Conservation (phyloP, 1,140 invertebrate genomes). For the Diorhabda carinulata region DNA sequence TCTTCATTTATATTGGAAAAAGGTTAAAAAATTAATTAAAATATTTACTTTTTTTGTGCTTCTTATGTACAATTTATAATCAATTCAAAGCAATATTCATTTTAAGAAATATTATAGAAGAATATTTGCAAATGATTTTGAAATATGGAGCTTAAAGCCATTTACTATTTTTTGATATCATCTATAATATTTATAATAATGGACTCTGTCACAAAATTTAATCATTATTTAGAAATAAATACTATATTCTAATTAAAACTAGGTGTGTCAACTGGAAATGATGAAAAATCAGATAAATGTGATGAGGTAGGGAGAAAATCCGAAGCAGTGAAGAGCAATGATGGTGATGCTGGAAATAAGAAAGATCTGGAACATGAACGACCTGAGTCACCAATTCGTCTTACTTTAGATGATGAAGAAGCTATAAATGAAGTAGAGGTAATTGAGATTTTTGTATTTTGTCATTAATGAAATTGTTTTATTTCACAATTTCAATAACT, state of each 20-base stretch:
- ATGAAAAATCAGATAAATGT: conserved; percentile 31
- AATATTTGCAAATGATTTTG: too few relatives aligned
- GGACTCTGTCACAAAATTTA: conserved; percentile 11
- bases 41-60: too few relatives aligned
- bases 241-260: too few relatives aligned
- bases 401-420: conserved; percentile 45
- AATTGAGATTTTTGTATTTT: conserved; percentile 11
- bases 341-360: conserved; percentile 5
- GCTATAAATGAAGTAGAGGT: conserved; percentile 46
- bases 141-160: too few relatives aligned
- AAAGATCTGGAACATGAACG: conserved; percentile 25
- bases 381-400: conserved; percentile 33
- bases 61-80: too few relatives aligned
- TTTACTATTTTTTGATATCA: too few relatives aligned
- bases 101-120: too few relatives aligned
- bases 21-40: too few relatives aligned
- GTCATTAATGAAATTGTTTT: not conserved
- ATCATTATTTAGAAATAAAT: not conserved
- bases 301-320: conserved; percentile 31
- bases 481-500: too few relatives aligned
- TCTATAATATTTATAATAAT: conserved; percentile 4
- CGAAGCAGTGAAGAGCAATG: conserved; percentile 3
- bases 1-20: too few relatives aligned
- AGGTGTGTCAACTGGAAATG: not conserved
- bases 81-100: too few relatives aligned